Conservation (phyloP, 2,113 vertebrate genomes). For the Paralichthys olivaceus region DNA sequence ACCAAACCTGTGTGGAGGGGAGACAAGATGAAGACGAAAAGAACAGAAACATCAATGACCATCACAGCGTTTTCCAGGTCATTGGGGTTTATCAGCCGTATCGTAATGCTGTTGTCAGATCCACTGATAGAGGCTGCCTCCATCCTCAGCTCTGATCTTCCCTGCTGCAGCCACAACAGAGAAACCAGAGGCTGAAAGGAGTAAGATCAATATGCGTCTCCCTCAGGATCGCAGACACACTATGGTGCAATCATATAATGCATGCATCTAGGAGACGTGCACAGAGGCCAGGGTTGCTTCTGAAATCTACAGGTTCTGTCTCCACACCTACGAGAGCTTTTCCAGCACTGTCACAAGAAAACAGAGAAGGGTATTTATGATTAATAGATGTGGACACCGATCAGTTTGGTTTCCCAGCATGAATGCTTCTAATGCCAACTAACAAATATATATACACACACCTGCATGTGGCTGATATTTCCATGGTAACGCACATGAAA, state of each 20-base stretch:
- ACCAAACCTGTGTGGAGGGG: constrained; percentile 87
- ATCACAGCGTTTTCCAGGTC: neutral
- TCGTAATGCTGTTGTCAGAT: constrained; percentile 33
- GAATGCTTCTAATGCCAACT: neutral
- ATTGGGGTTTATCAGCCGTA: constrained; percentile 13
- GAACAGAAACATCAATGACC: neutral
- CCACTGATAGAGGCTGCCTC: neutral
- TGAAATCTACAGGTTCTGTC: constrained; percentile 17
- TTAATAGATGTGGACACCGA: constrained; percentile 30
- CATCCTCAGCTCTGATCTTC: constrained; percentile 14
- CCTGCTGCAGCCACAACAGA: constrained; percentile 53
- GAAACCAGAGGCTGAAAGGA: constrained; percentile 41
- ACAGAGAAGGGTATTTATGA: constrained; percentile 45
- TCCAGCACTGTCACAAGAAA: constrained; percentile 45
- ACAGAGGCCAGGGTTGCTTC: constrained; percentile 4
- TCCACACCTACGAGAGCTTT: neutral
- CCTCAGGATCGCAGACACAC: constrained; percentile 7
- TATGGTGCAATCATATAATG: neutral
- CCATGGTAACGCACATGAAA: constrained; percentile 52
- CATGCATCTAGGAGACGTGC: constrained; percentile 1
- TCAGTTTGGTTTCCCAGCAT: constrained; percentile 27
- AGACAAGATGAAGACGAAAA: neutral
- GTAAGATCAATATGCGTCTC: constrained; percentile 29
- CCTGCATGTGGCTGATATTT: constrained; percentile 20
- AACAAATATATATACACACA: constrained; percentile 3